Conservation (phyloP, 2,113 vertebrate genomes). For the Petrocephalus zakoni region DNA sequence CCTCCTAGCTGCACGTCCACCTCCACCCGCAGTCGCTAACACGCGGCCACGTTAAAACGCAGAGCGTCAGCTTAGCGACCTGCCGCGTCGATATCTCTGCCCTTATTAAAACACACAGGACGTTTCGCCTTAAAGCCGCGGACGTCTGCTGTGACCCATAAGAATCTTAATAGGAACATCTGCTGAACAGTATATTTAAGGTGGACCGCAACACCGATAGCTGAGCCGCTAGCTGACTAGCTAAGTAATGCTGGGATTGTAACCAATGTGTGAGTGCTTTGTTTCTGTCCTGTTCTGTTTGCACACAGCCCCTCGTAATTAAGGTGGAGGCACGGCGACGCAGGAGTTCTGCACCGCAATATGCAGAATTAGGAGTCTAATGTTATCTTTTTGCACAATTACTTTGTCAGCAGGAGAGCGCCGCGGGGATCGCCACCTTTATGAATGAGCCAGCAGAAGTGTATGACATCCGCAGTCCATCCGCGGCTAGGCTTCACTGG, state of each 20-base stretch:
- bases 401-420: not conserved
- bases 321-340: not conserved
- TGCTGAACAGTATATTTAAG: not conserved
- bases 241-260: not conserved
- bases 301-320: not conserved
- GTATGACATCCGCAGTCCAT: slow-evolving; percentile 5
- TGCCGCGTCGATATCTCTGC: not conserved
- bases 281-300: not conserved
- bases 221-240: not conserved
- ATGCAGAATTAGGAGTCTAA: not conserved
- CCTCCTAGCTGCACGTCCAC: not conserved
- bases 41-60: not conserved
- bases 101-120: not conserved
- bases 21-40: not conserved
- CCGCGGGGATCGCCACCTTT: slow-evolving; percentile 17
- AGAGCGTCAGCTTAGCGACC: not conserved
- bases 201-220: not conserved
- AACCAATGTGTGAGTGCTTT: not conserved
- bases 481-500: not conserved
- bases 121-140: not conserved
- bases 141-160: not conserved
- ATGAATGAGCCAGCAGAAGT: slow-evolving; percentile 19
- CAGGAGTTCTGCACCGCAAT: not conserved
- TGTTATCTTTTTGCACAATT: not conserved
- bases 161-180: slow-evolving; percentile 3